phyloP scores from a whole-genome alignment of 2,113 vertebrate genomes.

The Cynocephalus volans region DNA sequence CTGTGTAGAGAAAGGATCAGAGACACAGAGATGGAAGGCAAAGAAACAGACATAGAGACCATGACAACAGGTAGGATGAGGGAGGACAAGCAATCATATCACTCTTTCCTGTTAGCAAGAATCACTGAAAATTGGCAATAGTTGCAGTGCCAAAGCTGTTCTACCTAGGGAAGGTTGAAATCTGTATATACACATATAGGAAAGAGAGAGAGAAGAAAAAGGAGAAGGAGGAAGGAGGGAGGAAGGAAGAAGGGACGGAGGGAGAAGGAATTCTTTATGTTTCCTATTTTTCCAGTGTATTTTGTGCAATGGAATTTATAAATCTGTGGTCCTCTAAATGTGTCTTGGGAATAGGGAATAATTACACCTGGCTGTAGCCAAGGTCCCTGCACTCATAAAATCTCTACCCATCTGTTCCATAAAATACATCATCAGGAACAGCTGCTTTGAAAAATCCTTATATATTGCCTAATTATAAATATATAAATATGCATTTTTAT shows the following conservation, averaged over 20 bases:
- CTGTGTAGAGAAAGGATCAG: neutral
- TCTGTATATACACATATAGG: neutral
- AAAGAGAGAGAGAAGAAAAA: neutral
- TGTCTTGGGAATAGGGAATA: neutral
- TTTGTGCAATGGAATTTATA: neutral
- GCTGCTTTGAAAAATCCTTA: slow-evolving; percentile 27
- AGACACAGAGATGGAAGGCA: neutral
- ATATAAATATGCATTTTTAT: neutral
- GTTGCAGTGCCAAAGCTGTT: neutral
- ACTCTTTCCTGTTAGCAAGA: neutral
- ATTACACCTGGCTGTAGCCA: neutral
- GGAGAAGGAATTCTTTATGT: neutral
- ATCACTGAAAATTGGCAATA: neutral
- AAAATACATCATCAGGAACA: neutral
- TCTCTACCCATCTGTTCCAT: neutral
- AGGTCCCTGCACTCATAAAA: neutral
- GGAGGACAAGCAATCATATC: too few species aligned
- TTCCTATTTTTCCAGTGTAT: neutral
- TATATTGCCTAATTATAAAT: slow-evolving; percentile 53
- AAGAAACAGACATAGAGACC: neutral
- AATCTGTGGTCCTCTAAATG: neutral
- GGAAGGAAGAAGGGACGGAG: neutral
- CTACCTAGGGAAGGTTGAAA: neutral
- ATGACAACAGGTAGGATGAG: neutral
- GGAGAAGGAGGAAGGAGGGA: neutral